A percentile compares a stretch with the other conserved stretches of the same genome.
These are phyloP conservation scores for Acridotheres tristis DNA, from an alignment of 2,797 vertebrate species.

Conservation along the genomic window DNA sequence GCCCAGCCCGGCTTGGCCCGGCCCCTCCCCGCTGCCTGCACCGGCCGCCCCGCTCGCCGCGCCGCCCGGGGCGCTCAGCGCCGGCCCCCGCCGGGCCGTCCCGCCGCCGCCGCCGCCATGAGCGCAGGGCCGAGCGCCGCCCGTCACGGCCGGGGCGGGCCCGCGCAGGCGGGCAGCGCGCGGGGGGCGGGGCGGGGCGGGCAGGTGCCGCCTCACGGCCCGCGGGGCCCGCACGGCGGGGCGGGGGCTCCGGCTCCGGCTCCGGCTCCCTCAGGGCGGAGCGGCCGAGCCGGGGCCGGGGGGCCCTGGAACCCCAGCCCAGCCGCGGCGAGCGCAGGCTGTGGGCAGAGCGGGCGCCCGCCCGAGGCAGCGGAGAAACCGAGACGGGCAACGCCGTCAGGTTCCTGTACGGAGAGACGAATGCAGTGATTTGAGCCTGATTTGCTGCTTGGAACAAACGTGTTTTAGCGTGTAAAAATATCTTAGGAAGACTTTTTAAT, in stretches of 20 bases:
- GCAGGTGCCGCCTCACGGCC: not conserved
- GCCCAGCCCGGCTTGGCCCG: not conserved
- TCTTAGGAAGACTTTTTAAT: not conserved
- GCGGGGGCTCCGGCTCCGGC: no score
- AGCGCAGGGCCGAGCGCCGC: not conserved
- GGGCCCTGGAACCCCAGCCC: no score
- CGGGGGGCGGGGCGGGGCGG: not conserved
- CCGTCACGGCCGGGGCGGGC: not conserved
- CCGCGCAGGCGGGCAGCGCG: constrained; percentile 31
- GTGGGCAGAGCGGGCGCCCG: rapidly evolving
- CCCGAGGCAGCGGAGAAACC: rapidly evolving
- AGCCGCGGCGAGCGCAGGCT: not conserved
- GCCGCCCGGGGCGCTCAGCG: not conserved
- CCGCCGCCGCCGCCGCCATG: not conserved
- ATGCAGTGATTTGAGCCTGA: not conserved
- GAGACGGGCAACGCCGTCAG: rapidly evolving
- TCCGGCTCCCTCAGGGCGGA: not conserved
- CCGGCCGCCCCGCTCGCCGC: not conserved
- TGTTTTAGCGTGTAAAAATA: not conserved
- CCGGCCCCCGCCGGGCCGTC: not conserved
- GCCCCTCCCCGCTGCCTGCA: not conserved
- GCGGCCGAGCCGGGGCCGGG: no score
- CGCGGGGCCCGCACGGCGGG: no score
- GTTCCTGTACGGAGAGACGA: rapidly evolving
- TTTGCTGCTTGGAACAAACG: not conserved